Evolutionary conservation across 2,113 vertebrate species (phyloP).

Genomic region (Callipepla squamata): DNA sequence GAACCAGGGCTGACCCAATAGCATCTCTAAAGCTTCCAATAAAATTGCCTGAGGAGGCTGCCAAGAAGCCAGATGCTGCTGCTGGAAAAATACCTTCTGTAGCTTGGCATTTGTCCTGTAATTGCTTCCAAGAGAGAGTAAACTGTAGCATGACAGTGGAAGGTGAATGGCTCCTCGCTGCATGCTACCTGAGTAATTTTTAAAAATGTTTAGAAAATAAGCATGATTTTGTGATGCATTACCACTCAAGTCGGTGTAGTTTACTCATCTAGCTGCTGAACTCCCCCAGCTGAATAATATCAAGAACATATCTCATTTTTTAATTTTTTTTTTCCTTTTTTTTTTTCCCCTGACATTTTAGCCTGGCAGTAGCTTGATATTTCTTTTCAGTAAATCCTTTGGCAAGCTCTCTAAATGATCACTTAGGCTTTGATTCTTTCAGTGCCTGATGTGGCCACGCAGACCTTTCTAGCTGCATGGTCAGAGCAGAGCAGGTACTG

Average conservation of each 20-base stretch:
- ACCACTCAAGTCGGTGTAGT: neutral
- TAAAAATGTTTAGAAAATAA: neutral
- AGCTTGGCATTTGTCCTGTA: slow-evolving; percentile 78
- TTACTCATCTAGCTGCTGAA: neutral
- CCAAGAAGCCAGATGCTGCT: slow-evolving; percentile 86
- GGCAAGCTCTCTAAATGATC: neutral
- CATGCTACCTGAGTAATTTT: slow-evolving; percentile 32
- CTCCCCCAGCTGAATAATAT: neutral
- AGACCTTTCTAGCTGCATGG: neutral
- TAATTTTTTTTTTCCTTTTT: neutral
- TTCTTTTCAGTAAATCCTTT: neutral
- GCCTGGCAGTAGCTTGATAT: neutral
- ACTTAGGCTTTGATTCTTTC: neutral
- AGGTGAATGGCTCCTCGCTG: slow-evolving; percentile 52
- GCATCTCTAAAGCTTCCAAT: slow-evolving; percentile 67
- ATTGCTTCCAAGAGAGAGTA: slow-evolving; percentile 79
- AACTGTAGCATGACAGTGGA: slow-evolving; percentile 53
- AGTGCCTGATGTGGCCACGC: accelerated
- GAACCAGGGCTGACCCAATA: slow-evolving; percentile 72
- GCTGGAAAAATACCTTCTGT: slow-evolving; percentile 82
- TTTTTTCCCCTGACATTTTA: neutral
- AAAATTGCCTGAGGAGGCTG: slow-evolving; percentile 77
- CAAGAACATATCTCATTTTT: neutral
- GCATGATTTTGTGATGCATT: neutral
- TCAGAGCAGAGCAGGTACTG: accelerated